These are phyloP conservation scores for Tetheella fluctuosa DNA, from an alignment of 2,888 invertebrate genomes.

Conservation along the genomic window DNA sequence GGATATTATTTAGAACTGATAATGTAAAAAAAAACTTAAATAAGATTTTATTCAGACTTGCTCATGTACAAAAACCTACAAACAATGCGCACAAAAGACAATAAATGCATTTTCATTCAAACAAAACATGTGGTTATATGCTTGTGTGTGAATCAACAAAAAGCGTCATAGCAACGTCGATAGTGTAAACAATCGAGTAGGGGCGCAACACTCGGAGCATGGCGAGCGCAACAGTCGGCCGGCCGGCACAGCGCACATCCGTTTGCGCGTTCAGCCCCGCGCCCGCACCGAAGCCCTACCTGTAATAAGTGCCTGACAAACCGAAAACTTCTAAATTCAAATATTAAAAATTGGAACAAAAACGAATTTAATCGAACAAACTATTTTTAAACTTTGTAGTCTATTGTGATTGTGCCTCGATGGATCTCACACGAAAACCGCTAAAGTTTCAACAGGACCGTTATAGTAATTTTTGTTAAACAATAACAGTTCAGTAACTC, in stretches of 20 bases:
- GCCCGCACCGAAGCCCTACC: conserved; percentile 56
- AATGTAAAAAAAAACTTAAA: not conserved
- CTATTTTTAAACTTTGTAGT: not conserved
- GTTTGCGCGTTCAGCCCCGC: conserved; percentile 75
- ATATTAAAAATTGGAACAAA: conserved; percentile 21
- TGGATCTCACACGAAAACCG: conserved; percentile 17
- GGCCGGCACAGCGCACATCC: conserved; percentile 80
- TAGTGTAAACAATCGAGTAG: conserved; percentile 57
- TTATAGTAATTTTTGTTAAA: conserved; percentile 28
- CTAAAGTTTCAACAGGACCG: conserved; percentile 26
- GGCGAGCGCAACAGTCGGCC: conserved; percentile 67
- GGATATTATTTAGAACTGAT: too few species aligned
- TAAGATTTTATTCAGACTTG: not conserved
- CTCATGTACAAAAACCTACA: not conserved
- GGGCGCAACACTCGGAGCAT: conserved; percentile 61
- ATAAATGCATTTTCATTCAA: not conserved
- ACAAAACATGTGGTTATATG: not conserved
- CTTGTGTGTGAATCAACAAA: conserved; percentile 9
- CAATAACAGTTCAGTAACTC: conserved; percentile 33
- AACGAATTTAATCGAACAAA: conserved; percentile 5
- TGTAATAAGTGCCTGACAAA: conserved; percentile 26
- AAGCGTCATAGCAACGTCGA: conserved; percentile 51
- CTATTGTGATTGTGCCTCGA: conserved; percentile 8
- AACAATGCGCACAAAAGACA: not conserved
- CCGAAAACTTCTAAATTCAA: conserved; percentile 29